Evolutionary conservation across 2,797 vertebrate species (phyloP).

Genomic region (Danio jaintianensis): DNA sequence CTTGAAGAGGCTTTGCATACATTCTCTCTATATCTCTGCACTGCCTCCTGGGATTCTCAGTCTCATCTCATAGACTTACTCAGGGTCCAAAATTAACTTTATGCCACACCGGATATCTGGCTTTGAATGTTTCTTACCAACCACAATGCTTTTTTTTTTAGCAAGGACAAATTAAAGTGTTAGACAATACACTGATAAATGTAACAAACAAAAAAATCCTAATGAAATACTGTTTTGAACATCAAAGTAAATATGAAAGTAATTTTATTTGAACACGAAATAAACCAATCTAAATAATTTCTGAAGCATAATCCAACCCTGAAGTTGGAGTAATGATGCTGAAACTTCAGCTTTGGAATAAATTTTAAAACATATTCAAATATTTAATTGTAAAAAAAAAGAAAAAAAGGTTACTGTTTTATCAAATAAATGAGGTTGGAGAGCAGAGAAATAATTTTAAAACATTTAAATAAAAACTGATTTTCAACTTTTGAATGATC

Average conservation of each 20-base stretch:
- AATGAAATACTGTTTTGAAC: background rate
- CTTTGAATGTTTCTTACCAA: background rate
- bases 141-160: background rate
- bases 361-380: background rate
- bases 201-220: background rate
- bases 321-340: no score
- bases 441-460: background rate
- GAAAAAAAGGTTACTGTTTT: background rate
- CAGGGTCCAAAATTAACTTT: conserved; percentile 12
- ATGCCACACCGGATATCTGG: background rate
- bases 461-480: no score
- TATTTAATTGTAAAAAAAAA: background rate
- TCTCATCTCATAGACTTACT: conserved; percentile 14
- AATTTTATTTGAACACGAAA: background rate
- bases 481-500: no score
- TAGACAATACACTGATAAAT: background rate
- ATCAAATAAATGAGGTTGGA: background rate
- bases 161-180: background rate
- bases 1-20: conserved; percentile 76
- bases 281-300: background rate
- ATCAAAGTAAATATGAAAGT: background rate
- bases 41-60: conserved; percentile 17
- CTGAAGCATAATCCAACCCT: background rate
- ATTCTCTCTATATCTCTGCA: conserved; percentile 59
- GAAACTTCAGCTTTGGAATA: background rate